phyloP scores from a whole-genome alignment of 2,113 vertebrate species.

The Fukomys damarensis region DNA sequence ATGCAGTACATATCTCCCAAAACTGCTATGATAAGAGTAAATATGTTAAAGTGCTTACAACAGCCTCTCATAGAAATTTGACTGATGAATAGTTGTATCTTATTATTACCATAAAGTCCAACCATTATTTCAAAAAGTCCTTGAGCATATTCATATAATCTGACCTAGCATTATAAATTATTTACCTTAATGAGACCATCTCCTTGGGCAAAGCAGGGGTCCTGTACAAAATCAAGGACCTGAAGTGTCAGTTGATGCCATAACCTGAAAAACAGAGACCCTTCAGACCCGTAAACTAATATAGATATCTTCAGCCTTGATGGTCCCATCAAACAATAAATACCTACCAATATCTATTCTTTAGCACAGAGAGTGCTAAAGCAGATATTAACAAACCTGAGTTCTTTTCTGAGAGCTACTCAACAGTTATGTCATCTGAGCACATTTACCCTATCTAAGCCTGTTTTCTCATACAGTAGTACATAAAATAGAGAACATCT shows the following conservation, averaged over 20 bases:
- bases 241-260: conserved; percentile 99
- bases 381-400: no score
- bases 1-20: no score
- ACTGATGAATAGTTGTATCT: accelerated
- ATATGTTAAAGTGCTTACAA: not conserved
- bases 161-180: no score
- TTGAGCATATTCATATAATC: not conserved
- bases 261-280: conserved; percentile 86
- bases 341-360: not conserved
- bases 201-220: conserved; percentile 95
- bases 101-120: not conserved
- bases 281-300: not conserved
- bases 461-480: not conserved
- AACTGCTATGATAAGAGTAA: not conserved
- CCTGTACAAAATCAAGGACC: conserved; percentile 94
- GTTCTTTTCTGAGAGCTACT: not conserved
- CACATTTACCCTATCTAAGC: not conserved
- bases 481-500: not conserved
- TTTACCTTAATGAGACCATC: conserved; percentile 97
- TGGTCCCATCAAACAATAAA: not conserved
- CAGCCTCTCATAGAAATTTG: not conserved
- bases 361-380: not conserved
- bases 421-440: not conserved
- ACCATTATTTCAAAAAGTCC: not conserved
- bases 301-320: not conserved